phyloP scores from a whole-genome alignment of 2,113 vertebrate genomes.

The Triplophysa rosa region DNA sequence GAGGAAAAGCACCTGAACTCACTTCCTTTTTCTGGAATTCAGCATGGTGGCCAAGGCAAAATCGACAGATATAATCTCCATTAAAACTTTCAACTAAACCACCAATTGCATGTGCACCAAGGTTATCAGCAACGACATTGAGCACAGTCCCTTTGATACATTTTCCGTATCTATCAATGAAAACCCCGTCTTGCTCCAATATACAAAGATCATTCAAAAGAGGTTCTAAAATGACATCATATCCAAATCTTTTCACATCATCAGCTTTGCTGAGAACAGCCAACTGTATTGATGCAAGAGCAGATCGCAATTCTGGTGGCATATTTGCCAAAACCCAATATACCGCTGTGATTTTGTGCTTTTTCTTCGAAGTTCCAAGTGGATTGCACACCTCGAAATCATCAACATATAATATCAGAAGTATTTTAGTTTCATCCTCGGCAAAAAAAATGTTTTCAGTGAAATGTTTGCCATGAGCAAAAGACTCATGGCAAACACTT shows the following conservation, averaged over 20 bases:
- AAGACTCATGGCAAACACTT: slow-evolving; percentile 13
- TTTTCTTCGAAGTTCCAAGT: slow-evolving; percentile 24
- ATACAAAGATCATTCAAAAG: slow-evolving; percentile 48
- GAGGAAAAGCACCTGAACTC: slow-evolving; percentile 46
- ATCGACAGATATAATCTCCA: slow-evolving; percentile 49
- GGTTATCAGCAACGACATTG: slow-evolving; percentile 48
- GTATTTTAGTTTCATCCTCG: slow-evolving; percentile 30
- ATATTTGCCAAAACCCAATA: slow-evolving; percentile 44
- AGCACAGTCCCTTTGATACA: slow-evolving; percentile 51
- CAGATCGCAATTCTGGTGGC: slow-evolving; percentile 31
- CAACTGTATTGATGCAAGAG: slow-evolving; percentile 50
- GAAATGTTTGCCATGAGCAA: slow-evolving; percentile 36
- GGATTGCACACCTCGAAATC: too few species aligned
- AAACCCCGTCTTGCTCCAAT: slow-evolving; percentile 53
- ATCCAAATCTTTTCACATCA: slow-evolving; percentile 51
- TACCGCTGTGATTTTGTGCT: slow-evolving; percentile 41
- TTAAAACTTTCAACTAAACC: slow-evolving; percentile 55
- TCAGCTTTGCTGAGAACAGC: slow-evolving; percentile 52
- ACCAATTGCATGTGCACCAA: slow-evolving; percentile 51
- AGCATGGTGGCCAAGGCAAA: slow-evolving; percentile 46
- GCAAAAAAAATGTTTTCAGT: slow-evolving; percentile 34
- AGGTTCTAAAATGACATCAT: slow-evolving; percentile 45
- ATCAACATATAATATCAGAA: slow-evolving; percentile 43
- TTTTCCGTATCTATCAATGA: slow-evolving; percentile 45
- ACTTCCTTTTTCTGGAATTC: slow-evolving; percentile 49